A percentile compares a stretch with the other conserved stretches of the same genome.
phyloP scores from a whole-genome alignment of 2,797 vertebrate species.

The Falco columbarius region DNA sequence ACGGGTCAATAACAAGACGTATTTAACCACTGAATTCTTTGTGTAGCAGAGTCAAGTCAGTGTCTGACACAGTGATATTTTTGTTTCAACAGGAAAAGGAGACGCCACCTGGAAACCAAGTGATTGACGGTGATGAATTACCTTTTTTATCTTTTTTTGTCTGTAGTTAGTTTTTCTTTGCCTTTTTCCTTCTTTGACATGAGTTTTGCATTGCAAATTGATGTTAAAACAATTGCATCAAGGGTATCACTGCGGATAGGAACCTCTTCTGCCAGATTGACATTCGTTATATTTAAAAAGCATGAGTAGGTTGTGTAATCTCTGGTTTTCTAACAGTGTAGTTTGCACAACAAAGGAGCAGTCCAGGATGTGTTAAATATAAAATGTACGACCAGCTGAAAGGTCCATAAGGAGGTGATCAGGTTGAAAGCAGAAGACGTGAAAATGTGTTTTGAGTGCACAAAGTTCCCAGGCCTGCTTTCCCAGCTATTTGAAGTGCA shows the following conservation, averaged over 20 bases:
- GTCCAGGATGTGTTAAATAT: not conserved
- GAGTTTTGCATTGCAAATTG: not conserved
- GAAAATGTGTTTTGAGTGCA: not conserved
- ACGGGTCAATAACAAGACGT: constrained; percentile 20
- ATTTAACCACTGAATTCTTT: constrained; percentile 23
- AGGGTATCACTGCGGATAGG: not conserved
- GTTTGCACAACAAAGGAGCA: not conserved
- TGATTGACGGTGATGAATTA: not conserved
- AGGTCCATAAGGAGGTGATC: not conserved
- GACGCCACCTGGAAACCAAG: constrained; percentile 26
- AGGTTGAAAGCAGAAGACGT: not conserved
- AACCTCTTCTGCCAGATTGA: not conserved
- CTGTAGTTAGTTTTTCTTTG: not conserved
- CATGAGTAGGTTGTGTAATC: not conserved
- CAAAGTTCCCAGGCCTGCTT: not conserved
- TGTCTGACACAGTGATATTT: constrained; percentile 43
- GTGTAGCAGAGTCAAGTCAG: constrained; percentile 30
- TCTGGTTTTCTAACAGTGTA: not conserved
- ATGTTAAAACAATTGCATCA: not conserved
- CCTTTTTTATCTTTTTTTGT: not conserved
- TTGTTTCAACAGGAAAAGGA: constrained; percentile 51
- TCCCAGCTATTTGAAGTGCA: not conserved
- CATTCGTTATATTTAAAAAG: not conserved
- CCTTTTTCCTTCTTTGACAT: not conserved
- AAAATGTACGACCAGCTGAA: not conserved